Conservation (phyloP, 2,113 vertebrate species). For the Sapajus apella region DNA sequence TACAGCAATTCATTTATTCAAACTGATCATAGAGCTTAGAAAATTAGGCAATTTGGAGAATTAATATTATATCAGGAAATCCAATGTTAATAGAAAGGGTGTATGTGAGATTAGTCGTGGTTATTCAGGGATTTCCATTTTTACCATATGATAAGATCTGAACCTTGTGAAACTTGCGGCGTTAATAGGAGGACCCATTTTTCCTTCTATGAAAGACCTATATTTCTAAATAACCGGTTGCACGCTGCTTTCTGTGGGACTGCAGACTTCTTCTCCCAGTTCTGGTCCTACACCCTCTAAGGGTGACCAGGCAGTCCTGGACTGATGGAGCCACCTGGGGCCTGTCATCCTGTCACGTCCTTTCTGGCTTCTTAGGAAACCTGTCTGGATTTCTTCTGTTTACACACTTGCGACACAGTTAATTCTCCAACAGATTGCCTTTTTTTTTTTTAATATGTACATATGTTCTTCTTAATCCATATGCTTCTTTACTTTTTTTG, state of each 20-base stretch:
- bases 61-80: neutral
- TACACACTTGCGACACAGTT: neutral
- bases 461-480: conserved; percentile 25
- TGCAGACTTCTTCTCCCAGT: neutral
- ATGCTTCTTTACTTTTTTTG: neutral
- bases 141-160: neutral
- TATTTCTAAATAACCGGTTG: neutral
- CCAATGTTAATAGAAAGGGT: neutral
- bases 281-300: neutral
- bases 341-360: neutral
- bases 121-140: neutral
- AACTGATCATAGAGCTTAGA: neutral
- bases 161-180: neutral
- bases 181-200: neutral
- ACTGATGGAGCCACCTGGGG: neutral
- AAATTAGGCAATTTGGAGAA: neutral
- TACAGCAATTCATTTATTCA: neutral
- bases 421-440: neutral
- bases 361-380: neutral
- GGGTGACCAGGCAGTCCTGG: neutral
- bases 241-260: neutral
- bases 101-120: neutral
- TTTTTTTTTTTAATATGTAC: neutral
- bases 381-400: neutral
- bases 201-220: neutral